Evolutionary conservation across 1,140 invertebrate species (phyloP), one percentile per base, ranked within the genome.

Genomic region (Delia radicum): DNA sequence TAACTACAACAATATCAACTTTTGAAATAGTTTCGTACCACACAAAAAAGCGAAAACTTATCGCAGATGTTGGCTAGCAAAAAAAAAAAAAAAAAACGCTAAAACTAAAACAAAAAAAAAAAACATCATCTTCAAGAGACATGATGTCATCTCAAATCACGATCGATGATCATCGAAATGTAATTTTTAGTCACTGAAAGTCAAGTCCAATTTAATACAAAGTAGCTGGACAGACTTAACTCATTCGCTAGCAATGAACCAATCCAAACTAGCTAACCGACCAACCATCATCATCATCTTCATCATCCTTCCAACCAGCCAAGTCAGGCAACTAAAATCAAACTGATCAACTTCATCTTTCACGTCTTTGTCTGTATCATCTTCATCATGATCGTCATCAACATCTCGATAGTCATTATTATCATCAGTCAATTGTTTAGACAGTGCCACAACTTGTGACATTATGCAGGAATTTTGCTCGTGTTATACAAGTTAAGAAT

Each of bases 301-400:
- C 37, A 42, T 2, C 37, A 42, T 12, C 37, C 37, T 5, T 5
- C 31, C 31, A 3, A 48, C 1, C 42, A 48, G 3, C 42, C 12
- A n/a, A 48, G 3, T 48, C 46, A 18, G 21, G 48, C 48, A 55
- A 55, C 48, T 6, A 55, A 21, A 10, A 48, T 15, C 48, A 55
- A 55, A 4, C 48, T 55, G 48, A 55, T 55, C 48, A 48, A 48
- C 46, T 18, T 2, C 46, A 48, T n/a, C 46, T 18, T 18, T 18
- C n/a, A n/a, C n/a, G n/a, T n/a, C 15, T 46, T 46, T 46, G 7
- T 46, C 15, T 46, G n/a, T 55, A 77, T 74, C 77, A 77, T 73
- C 78, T 76, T 79, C 75, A 55, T 75, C 74, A 65, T 74, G 76
- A 37, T 63, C 33, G 72, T 79, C 76, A 65, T 79, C 62, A 6